A percentile compares a stretch with the other conserved stretches of the same genome.
Conservation (phyloP, 1,140 invertebrate genomes). For the Trissolcus basalis region DNA sequence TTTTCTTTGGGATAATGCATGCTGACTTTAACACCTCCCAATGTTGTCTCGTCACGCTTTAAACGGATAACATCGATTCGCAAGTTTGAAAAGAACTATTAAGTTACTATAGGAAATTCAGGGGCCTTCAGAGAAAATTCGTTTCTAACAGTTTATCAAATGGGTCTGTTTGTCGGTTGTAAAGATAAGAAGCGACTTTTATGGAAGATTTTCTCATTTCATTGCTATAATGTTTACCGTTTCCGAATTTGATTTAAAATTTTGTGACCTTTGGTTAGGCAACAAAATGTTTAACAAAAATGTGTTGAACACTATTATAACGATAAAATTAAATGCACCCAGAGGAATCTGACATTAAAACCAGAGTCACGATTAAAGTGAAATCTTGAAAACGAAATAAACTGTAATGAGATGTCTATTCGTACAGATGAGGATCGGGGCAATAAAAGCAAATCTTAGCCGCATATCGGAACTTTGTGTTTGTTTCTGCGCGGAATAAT, state of each 20-base stretch:
- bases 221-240: not conserved
- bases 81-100: conserved; percentile 21
- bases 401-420: conserved; percentile 35
- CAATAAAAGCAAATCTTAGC: conserved; percentile 55
- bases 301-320: no score
- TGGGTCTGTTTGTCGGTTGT: no score
- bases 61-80: conserved; percentile 43
- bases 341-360: no score
- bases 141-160: not conserved
- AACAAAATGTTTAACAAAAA: no score
- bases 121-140: not conserved
- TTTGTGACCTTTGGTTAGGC: not conserved
- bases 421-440: conserved; percentile 33
- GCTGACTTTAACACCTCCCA: conserved; percentile 51
- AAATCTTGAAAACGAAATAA: conserved; percentile 7
- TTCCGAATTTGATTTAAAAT: not conserved
- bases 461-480: conserved; percentile 61
- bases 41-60: conserved; percentile 39
- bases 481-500: conserved; percentile 66
- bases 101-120: conserved; percentile 8
- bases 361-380: not conserved
- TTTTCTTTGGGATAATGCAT: conserved; percentile 45
- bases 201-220: no score
- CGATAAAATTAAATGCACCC: no score
- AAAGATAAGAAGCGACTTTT: not conserved